Evolutionary conservation across 2,797 vertebrate species (phyloP).

Genomic region (Silurus aristotelis): DNA sequence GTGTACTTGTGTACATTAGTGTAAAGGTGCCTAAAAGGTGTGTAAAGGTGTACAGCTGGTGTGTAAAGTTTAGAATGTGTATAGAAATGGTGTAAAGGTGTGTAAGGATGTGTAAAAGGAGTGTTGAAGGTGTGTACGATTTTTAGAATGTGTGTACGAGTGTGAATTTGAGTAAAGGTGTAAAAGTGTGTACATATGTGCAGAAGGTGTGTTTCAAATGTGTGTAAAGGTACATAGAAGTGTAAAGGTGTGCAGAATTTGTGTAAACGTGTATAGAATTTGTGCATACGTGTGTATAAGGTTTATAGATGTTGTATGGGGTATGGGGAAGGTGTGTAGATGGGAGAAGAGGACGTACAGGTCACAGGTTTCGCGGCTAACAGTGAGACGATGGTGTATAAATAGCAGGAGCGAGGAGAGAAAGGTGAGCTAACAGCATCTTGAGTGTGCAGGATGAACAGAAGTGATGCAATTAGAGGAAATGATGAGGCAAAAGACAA

Average conservation of each 20-base stretch:
- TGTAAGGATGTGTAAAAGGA: neutral
- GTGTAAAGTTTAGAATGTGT: neutral
- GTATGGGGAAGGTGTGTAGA: neutral
- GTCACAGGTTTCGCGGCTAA: slow-evolving; percentile 40
- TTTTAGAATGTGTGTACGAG: neutral
- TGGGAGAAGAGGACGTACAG: neutral
- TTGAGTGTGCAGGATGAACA: slow-evolving; percentile 67
- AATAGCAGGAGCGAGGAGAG: slow-evolving; percentile 64
- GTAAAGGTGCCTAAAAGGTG: neutral
- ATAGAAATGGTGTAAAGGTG: neutral
- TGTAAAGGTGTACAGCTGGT: neutral
- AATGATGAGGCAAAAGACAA: slow-evolving; percentile 75
- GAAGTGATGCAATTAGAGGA: slow-evolving; percentile 77
- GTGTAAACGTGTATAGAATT: neutral
- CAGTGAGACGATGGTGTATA: slow-evolving; percentile 24
- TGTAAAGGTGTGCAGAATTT: neutral
- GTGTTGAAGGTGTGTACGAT: neutral
- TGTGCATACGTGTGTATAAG: neutral
- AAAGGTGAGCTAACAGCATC: slow-evolving; percentile 69
- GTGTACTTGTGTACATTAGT: neutral
- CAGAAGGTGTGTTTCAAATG: neutral
- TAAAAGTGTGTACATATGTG: neutral
- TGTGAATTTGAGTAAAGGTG: neutral
- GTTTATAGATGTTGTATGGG: neutral
- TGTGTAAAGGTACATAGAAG: neutral